A percentile compares a stretch with the other conserved stretches of the same genome.
Conservation (phyloP, 1,140 invertebrate species). For the Drosophila mauritiana region DNA sequence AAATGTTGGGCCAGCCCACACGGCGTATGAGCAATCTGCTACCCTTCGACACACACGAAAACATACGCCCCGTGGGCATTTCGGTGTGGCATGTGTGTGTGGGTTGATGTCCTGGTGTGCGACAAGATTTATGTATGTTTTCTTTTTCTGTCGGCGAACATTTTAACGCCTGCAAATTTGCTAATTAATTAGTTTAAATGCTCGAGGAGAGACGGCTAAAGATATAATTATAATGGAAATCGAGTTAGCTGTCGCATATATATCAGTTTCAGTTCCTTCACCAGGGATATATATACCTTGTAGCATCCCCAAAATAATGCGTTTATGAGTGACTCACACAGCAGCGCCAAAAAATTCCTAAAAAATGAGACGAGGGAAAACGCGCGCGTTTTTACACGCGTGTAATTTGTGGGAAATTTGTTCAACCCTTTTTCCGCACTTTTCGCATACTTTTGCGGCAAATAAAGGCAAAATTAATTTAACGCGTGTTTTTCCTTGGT, state of each 20-base stretch:
- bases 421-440: slow-evolving; percentile 54
- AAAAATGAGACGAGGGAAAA: slow-evolving; percentile 16
- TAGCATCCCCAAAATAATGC: slow-evolving; percentile 50
- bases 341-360: slow-evolving; percentile 16
- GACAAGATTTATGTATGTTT: slow-evolving; percentile 77
- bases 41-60: slow-evolving; percentile 22
- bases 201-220: slow-evolving; percentile 4
- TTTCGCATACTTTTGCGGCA: slow-evolving; percentile 42
- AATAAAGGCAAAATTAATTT: slow-evolving; percentile 83
- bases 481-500: slow-evolving; percentile 75
- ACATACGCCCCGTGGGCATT: slow-evolving; percentile 49
- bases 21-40: slow-evolving; percentile 68
- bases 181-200: slow-evolving; percentile 79
- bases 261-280: slow-evolving; percentile 23
- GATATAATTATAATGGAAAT: slow-evolving; percentile 34
- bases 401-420: slow-evolving; percentile 78
- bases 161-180: slow-evolving; percentile 79
- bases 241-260: slow-evolving; percentile 15
- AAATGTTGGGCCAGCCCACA: slow-evolving; percentile 52
- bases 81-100: slow-evolving; percentile 22
- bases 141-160: slow-evolving; percentile 70
- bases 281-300: background rate
- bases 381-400: slow-evolving; percentile 67
- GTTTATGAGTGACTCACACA: slow-evolving; percentile 50
- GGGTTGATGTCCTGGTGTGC: slow-evolving; percentile 56